Evolutionary conservation across 2,888 invertebrate genomes (phyloP).

Genomic region (Thymelicus lineola): DNA sequence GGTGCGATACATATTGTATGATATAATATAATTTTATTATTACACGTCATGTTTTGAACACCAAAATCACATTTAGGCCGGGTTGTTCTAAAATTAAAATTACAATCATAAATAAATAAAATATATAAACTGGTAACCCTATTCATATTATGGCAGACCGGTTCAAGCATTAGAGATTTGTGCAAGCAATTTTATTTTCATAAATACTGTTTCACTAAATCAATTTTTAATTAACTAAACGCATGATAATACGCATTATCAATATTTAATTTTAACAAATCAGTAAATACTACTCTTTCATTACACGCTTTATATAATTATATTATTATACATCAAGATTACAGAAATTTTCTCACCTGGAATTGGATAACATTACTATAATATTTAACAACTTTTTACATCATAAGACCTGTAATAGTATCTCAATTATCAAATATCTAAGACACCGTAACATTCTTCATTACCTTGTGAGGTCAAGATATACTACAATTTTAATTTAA

Average conservation of each 20-base stretch:
- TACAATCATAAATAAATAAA: not conserved
- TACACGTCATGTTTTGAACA: not conserved
- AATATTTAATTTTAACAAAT: no score
- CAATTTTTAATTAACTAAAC: no score
- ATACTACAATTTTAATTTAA: not conserved
- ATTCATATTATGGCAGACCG: slow-evolving; percentile 5
- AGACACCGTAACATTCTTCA: not conserved
- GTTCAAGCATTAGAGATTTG: slow-evolving; percentile 2
- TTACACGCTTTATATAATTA: not conserved
- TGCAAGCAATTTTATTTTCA: slow-evolving; percentile 1
- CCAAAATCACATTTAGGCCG: slow-evolving; percentile 3
- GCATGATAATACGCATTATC: no score
- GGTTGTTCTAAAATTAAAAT: not conserved
- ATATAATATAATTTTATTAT: not conserved
- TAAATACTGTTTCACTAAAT: not conserved
- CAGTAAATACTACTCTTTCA: not conserved
- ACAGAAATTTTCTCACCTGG: not conserved
- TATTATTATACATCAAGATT: not conserved
- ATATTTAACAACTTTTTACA: slow-evolving; percentile 1
- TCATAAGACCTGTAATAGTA: not conserved
- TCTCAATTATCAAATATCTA: not conserved
- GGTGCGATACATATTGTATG: not conserved
- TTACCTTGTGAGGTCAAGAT: not conserved
- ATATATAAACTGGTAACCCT: slow-evolving; percentile 18
- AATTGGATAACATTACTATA: not conserved